Conservation (phyloP, 92 coral and sea anemone genomes). For the Isaurus tuberculatus region DNA sequence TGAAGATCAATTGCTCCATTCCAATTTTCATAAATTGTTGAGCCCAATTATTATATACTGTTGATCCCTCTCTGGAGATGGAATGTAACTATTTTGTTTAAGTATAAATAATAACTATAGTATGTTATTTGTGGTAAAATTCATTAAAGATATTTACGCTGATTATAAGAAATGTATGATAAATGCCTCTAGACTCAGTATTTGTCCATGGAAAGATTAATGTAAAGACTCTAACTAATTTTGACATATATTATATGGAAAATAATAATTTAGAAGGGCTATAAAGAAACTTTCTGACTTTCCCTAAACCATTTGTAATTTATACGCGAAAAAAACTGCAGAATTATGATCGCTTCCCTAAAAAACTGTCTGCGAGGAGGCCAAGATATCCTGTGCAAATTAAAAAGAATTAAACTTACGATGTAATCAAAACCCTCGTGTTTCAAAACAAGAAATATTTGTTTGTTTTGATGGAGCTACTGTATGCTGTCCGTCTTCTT, state of each 20-base stretch:
- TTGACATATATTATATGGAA: background rate
- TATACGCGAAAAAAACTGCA: background rate
- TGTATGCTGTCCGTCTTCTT: no score
- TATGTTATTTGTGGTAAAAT: no score
- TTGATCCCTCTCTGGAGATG: no score
- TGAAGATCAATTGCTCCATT: no score
- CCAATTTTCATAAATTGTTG: no score
- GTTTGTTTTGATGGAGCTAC: no score
- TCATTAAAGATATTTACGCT: background rate
- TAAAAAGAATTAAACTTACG: background rate
- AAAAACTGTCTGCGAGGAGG: background rate
- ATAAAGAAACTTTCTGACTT: background rate
- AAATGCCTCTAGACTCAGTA: background rate
- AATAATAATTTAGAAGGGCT: background rate
- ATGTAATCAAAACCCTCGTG: background rate
- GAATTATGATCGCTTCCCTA: background rate
- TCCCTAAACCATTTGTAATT: background rate
- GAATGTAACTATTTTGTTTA: no score
- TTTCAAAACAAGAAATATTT: background rate
- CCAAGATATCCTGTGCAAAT: background rate
- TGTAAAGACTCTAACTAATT: background rate
- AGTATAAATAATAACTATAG: no score
- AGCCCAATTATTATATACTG: no score
- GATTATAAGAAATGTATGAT: background rate
- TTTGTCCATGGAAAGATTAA: background rate